Conservation (phyloP, 92 coral and sea anemone species). For the Desmophyllum pertusum region DNA sequence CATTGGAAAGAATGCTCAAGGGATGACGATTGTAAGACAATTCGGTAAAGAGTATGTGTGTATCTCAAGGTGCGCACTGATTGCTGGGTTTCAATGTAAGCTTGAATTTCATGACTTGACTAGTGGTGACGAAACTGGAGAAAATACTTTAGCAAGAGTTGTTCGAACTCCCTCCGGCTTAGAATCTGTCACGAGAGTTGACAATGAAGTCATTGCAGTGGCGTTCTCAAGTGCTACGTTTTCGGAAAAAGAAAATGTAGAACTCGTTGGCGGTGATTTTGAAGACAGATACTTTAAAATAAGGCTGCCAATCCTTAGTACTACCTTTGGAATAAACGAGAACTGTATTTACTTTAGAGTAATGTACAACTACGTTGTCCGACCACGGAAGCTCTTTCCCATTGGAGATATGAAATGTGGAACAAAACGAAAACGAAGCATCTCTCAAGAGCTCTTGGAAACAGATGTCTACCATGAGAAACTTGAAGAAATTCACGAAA, state of each 20-base stretch:
- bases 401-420: slow-evolving; percentile 75
- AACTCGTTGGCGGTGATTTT: slow-evolving; percentile 71
- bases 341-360: slow-evolving; percentile 77
- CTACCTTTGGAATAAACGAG: slow-evolving; percentile 72
- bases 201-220: slow-evolving; percentile 56
- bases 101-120: slow-evolving; percentile 78
- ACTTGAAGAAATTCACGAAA: slow-evolving; percentile 67
- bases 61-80: slow-evolving; percentile 71
- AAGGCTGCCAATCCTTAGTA: slow-evolving; percentile 76
- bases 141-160: slow-evolving; percentile 59
- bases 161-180: slow-evolving; percentile 89
- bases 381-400: slow-evolving; percentile 69
- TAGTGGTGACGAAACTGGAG: slow-evolving; percentile 45
- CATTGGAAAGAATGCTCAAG: slow-evolving; percentile 76
- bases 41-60: slow-evolving; percentile 65
- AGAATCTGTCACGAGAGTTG: slow-evolving; percentile 72
- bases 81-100: slow-evolving; percentile 77
- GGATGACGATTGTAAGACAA: slow-evolving; percentile 79
- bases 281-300: slow-evolving; percentile 85
- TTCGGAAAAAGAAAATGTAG: slow-evolving; percentile 71
- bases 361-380: slow-evolving; percentile 59
- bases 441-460: slow-evolving; percentile 60
- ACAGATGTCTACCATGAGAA: slow-evolving; percentile 80
- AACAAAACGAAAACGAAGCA: slow-evolving; percentile 68
- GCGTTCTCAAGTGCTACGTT: slow-evolving; percentile 84